Conservation (phyloP, 2,888 invertebrate genomes). For the Onthophagus sagittarius region DNA sequence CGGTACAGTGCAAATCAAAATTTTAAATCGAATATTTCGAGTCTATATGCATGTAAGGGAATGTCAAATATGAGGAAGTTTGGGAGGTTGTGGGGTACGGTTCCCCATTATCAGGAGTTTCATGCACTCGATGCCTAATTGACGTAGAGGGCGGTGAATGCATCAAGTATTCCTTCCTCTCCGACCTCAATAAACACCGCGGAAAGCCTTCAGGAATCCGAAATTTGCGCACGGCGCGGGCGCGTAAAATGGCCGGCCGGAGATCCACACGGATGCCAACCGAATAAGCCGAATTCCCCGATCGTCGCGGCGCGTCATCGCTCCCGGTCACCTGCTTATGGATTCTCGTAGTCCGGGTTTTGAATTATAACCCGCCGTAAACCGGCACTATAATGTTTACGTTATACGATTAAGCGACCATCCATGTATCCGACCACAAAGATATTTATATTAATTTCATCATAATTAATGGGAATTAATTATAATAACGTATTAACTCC, state of each 20-base stretch:
- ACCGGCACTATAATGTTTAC: background rate
- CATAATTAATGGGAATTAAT: background rate
- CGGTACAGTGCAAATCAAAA: too few relatives aligned
- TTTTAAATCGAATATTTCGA: too few relatives aligned
- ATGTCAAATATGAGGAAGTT: too few relatives aligned
- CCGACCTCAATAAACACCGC: background rate
- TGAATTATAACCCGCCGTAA: background rate
- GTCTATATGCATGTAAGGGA: too few relatives aligned
- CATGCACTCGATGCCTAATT: background rate
- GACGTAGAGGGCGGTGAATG: background rate
- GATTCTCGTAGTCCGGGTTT: background rate
- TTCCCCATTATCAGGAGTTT: background rate
- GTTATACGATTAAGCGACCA: background rate
- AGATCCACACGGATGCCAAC: background rate
- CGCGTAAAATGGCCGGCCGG: background rate
- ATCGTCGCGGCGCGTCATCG: background rate
- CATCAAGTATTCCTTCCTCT: background rate
- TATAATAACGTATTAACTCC: background rate
- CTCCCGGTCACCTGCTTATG: background rate
- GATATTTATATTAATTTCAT: background rate
- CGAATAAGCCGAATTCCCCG: background rate
- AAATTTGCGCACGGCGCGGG: background rate
- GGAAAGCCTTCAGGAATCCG: background rate
- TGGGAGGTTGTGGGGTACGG: too few relatives aligned
- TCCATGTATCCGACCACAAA: background rate